Percentiles rank a stretch among this genome's conserved stretches.
These are phyloP conservation scores for Morpho achilles DNA, from an alignment of 2,888 invertebrate genomes.

Conservation along the genomic window DNA sequence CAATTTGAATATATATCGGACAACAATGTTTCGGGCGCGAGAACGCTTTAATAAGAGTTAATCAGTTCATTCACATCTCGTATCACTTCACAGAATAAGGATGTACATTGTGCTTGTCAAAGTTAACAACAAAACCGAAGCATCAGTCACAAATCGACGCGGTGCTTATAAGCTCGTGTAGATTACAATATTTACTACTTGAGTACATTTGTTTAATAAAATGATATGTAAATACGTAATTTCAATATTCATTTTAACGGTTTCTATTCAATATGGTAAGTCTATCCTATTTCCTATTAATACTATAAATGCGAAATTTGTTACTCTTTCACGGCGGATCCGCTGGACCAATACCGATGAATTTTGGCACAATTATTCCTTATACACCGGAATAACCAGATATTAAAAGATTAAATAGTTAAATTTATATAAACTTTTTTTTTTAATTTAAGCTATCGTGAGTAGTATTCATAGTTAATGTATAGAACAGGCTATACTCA, in stretches of 20 bases:
- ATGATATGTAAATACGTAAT: slow-evolving; percentile 23
- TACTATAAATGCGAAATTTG: too few species aligned
- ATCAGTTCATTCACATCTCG: slow-evolving; percentile 25
- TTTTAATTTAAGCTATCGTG: too few species aligned
- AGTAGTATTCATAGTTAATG: too few species aligned
- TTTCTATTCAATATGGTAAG: slow-evolving; percentile 23
- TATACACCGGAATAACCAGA: too few species aligned
- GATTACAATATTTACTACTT: background rate
- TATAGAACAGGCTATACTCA: too few species aligned
- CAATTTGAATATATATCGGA: too few species aligned
- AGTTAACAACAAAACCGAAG: slow-evolving; percentile 15
- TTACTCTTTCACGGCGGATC: too few species aligned
- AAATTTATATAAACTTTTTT: too few species aligned
- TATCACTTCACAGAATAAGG: slow-evolving; percentile 31
- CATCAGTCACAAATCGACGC: slow-evolving; percentile 19
- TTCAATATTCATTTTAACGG: slow-evolving; percentile 12
- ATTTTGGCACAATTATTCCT: too few species aligned
- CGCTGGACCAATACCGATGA: too few species aligned
- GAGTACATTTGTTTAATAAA: background rate
- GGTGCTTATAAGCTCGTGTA: slow-evolving; percentile 7
- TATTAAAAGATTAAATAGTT: too few species aligned
- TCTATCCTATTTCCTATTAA: background rate
- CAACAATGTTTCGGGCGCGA: background rate
- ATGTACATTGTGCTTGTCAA: slow-evolving; percentile 30
- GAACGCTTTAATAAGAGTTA: background rate